Evolutionary conservation across 2,797 vertebrate species (phyloP), one percentile per base, ranked within the genome.

Genomic region (Sebastes diaconus): DNA sequence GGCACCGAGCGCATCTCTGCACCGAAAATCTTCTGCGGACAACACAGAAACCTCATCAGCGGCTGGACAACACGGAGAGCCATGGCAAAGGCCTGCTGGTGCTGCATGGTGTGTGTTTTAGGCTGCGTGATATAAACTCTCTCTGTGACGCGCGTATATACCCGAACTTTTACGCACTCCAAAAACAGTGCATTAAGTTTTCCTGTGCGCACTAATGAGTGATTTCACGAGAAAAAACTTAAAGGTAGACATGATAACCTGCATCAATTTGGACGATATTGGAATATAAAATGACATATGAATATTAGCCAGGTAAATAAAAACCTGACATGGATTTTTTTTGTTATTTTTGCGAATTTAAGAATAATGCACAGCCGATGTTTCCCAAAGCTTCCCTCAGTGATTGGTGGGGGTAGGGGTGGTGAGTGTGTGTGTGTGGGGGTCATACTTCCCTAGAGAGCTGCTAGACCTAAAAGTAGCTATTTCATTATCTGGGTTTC

Each of bases 1-100:
- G 98, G 94, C 98, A 99, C 32, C 98, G 97, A 69, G 98, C 98
- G 79, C 98, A 99, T 86, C 98, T 97, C 95, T 99, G 98, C 92
- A 99, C 98, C 80, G 98, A 99, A 95, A 99, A 99, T 95, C 98
- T 97, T 97, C 98, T 99, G 96, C 86, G 94, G 73, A 89, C 90
- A 94, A 92, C 78, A 93, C 91, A 91, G 84, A 93, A 64, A 85
- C 84, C 22, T 75, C 60, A 88, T 94, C 72, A 95, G 90, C 39
- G 77, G 73, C 76, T 84, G 84, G 39, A 79, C 84, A 7, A 79
- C 84, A 7, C 29, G 14, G 20, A 39, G 36, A 39, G 36, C 36
- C 54, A 39, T 18, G 30, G 30, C 55, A 30, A 39, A 39, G 83
- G 16, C 59, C 73, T 18, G 76, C 6, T 11, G 6, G 7, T 7